A percentile compares a stretch with the other conserved stretches of the same genome.
Evolutionary conservation across 2,797 vertebrate species (phyloP).

Genomic region (Ceryle rudis): DNA sequence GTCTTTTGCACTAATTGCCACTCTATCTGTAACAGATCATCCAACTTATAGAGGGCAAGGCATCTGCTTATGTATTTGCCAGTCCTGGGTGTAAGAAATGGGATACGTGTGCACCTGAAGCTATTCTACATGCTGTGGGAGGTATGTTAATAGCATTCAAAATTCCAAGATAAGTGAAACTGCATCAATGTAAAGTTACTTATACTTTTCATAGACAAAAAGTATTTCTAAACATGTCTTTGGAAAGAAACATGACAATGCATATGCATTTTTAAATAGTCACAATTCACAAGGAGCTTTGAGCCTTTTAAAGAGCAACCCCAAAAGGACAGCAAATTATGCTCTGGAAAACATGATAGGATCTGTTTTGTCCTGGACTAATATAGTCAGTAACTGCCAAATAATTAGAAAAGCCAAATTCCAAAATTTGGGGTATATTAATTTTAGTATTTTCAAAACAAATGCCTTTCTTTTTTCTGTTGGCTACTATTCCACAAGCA

Average conservation of each 20-base stretch:
- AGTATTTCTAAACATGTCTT: neutral
- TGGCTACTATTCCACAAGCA: neutral
- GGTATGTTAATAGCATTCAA: slow-evolving; percentile 78
- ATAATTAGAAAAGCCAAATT: neutral
- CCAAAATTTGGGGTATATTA: neutral
- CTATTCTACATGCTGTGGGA: slow-evolving; percentile 92
- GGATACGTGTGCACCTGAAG: slow-evolving; percentile 97
- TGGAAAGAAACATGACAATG: neutral
- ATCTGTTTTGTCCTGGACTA: neutral
- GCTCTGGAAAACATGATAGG: neutral
- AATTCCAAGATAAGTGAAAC: neutral
- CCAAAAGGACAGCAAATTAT: neutral
- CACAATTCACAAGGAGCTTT: neutral
- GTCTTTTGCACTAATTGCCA: neutral
- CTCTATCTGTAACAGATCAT: slow-evolving; percentile 85
- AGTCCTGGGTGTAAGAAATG: slow-evolving; percentile 98
- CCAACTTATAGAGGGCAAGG: slow-evolving; percentile 95
- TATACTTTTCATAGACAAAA: neutral
- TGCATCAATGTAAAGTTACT: neutral
- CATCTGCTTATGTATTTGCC: slow-evolving; percentile 97
- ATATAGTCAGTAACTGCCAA: neutral
- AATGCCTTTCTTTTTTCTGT: neutral
- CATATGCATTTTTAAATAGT: neutral
- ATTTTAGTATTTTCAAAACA: neutral
- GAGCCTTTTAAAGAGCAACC: neutral